phyloP scores from a whole-genome alignment of 2,888 invertebrate species.

The Drosophila pseudotakahashii region DNA sequence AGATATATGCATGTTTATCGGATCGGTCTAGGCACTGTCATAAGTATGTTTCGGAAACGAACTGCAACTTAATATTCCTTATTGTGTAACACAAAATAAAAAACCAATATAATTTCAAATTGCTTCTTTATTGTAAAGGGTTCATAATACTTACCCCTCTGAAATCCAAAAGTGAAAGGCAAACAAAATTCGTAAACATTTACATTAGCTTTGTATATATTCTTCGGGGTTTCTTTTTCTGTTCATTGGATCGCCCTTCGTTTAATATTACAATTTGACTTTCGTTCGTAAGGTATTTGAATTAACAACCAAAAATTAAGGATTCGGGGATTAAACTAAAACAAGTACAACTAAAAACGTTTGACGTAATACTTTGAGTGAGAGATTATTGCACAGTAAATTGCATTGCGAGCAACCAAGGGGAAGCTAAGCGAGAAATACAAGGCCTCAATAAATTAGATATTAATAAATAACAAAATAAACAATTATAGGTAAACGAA shows the following conservation, averaged over 20 bases:
- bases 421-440: slow-evolving; percentile 12
- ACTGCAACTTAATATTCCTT: slow-evolving; percentile 73
- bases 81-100: slow-evolving; percentile 74
- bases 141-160: not conserved
- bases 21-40: slow-evolving; percentile 43
- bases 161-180: not conserved
- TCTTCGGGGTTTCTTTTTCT: slow-evolving; percentile 15
- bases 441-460: slow-evolving; percentile 33
- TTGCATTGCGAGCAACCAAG: slow-evolving; percentile 18
- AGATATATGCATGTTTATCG: slow-evolving; percentile 39
- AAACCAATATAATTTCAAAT: slow-evolving; percentile 11
- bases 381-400: slow-evolving; percentile 48
- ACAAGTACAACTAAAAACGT: slow-evolving; percentile 31
- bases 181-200: slow-evolving; percentile 8
- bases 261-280: slow-evolving; percentile 50
- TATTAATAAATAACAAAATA: slow-evolving; percentile 7
- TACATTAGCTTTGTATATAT: slow-evolving; percentile 40
- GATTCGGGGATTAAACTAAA: slow-evolving; percentile 1
- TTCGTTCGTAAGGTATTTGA: slow-evolving; percentile 30
- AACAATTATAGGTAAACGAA: slow-evolving; percentile 12
- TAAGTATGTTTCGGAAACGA: slow-evolving; percentile 49
- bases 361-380: slow-evolving; percentile 47
- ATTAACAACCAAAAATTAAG: slow-evolving; percentile 8
- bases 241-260: slow-evolving; percentile 9
- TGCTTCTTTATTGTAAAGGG: too few species aligned